Conservation (phyloP, 1,140 invertebrate genomes). For the Muscidifurax raptorellus region DNA sequence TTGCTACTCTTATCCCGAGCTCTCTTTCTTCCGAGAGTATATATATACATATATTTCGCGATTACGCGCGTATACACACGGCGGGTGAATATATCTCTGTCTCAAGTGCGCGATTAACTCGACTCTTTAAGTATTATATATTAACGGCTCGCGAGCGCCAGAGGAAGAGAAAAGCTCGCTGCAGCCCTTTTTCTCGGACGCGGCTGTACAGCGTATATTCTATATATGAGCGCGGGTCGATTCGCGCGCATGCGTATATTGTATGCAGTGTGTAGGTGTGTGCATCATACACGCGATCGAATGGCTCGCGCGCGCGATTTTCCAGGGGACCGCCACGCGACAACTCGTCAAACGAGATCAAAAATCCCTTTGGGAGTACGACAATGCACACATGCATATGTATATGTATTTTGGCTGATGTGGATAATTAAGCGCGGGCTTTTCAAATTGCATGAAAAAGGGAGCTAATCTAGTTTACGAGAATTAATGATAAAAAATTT, state of each 20-base stretch:
- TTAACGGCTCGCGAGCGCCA: not conserved
- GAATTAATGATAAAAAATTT: too few species aligned
- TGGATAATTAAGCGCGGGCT: conserved; percentile 18
- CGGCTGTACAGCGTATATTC: not conserved
- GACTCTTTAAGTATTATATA: not conserved
- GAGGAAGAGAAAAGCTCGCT: not conserved
- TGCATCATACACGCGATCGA: conserved; percentile 48
- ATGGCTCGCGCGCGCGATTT: conserved; percentile 11
- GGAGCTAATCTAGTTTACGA: not conserved
- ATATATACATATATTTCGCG: too few species aligned
- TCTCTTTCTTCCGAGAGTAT: too few species aligned
- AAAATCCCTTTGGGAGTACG: not conserved
- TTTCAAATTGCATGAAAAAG: not conserved
- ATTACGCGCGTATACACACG: too few species aligned
- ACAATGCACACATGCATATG: not conserved
- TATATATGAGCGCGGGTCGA: not conserved
- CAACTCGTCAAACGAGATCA: conserved; percentile 10
- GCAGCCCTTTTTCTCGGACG: not conserved
- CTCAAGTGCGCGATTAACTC: not conserved
- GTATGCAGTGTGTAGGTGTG: not conserved
- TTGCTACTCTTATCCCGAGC: not conserved
- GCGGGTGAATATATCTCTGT: not conserved
- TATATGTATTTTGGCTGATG: not conserved
- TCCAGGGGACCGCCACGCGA: not conserved
- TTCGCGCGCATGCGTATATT: conserved; percentile 8